Base-by-base conservation (phyloP, 2,113 vertebrate species). In the Silurus asotus region DNA sequence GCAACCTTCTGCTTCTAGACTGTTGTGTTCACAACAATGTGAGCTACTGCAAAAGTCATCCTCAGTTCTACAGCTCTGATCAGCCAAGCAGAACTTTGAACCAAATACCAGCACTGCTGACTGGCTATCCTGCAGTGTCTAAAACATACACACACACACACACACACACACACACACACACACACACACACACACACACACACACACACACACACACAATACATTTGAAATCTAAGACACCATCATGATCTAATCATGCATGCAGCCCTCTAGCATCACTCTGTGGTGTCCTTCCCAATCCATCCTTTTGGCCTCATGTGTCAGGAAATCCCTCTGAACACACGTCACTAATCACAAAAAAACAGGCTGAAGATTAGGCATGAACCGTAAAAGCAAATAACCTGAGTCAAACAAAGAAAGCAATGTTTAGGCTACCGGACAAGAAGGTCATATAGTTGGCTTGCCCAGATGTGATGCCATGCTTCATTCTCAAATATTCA, bases 271-370 rank as follows among this genome's bases (percentile, higher is more conserved):
- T 45, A 56, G 78, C 51, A 8, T 79, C 58, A 59, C 83, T 82
- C 83, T 64, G 62, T 56, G 56, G 79, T 70, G 83, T 72, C 72
- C 72, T 51, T 76, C 25, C 45, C 69, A 82, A 87, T 82, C 78
- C 64, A 85, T 89, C 86, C 69, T 58, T 23, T 2, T 37, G 82
- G 83, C 88, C 86, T 87, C 83, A 86, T 48, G 23, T 55, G 19
- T 83, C 51, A 81, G 80, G 86, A 89, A 89, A 87, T 80, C 88
- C 83, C 53, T 87, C 78, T 83, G 85, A 89, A 85, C 86, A 89
- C 86, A 85, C 79, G 28, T 81, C 86, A 85, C 64, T 83, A 89
- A 86, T 85, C 88, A 87, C 67, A 87, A 67, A 37, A 84, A 87
- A 81, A 70, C 25, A 53, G 79, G 19, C 64, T 48, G 62, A 82